Base-by-base conservation (phyloP, 2,888 invertebrate species). In the Aquatica leii region DNA sequence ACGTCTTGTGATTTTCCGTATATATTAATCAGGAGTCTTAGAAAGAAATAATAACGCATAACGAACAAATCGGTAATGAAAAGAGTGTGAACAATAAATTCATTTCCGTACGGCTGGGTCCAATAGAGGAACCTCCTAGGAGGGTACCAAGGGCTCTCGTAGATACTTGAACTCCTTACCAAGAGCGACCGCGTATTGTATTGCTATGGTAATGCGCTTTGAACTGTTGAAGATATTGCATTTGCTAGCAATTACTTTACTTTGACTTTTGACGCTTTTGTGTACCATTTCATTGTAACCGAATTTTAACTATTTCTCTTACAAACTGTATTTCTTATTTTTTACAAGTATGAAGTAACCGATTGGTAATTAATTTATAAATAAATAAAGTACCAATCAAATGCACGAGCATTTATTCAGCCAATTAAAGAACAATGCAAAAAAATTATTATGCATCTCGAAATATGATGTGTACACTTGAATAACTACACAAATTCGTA, bases 181-280 rank as follows among this genome's bases (percentile, higher is more conserved):
- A 71, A 73, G 73, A 69, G 73, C 73, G 68, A 70, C 68, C 66
- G 72, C 70, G 69, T 71, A 76, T 76, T 76, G 76, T 76, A 67
- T 68, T 73, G 71, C 75, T 64, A 76, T 76, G 75, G 72, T 76
- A 76, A 77, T 77, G 73, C 74, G 69, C 75, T 76, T 75, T 76
- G 56, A 64, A 52, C 64, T 18, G 51, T 60, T 64, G 56, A 72
- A 71, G 71, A 75, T 74, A 74, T 75, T 75, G 74, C 75, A 73
- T 71, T 71, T 66, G 68, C 70, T 71, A 75, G 74, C 73, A 72
- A 73, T 75, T 75, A 63, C 59, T 70, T 68, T 67, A 56, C 67
- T 70, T 72, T 75, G 73, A 74, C 74, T 74, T 74, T 73, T 70
- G 67, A 66, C 67, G 65, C 69, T 72, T 66, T 64, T 65, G 58